Conservation (phyloP, 1,140 invertebrate species). For the Lepidurus arcticus region DNA sequence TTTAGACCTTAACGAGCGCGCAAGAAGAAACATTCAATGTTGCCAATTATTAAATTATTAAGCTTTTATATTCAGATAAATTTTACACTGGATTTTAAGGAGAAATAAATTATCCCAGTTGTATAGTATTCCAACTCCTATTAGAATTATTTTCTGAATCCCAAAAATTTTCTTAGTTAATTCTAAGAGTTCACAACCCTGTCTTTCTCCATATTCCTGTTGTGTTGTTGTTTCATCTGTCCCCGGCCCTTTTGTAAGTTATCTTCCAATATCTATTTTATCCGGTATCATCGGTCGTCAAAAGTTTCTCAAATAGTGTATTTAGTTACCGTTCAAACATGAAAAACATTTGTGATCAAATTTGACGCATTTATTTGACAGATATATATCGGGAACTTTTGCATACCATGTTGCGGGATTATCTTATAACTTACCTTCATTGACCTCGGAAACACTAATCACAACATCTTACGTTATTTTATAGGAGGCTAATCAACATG, state of each 20-base stretch:
- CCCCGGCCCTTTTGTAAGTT: slow-evolving; percentile 20
- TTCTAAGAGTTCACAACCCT: neutral
- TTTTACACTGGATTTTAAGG: too few species aligned
- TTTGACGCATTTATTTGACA: too few species aligned
- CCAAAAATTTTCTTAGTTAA: neutral
- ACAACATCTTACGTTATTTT: neutral
- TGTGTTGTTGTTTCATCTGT: slow-evolving; percentile 22
- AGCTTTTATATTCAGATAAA: neutral
- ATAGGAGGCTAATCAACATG: slow-evolving; percentile 55
- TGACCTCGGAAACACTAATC: neutral
- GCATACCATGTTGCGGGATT: neutral
- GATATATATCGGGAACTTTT: neutral
- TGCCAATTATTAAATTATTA: neutral
- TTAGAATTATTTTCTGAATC: too few species aligned
- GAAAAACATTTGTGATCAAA: too few species aligned
- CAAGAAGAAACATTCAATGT: neutral
- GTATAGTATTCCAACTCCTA: too few species aligned
- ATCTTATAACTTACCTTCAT: neutral
- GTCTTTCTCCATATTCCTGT: slow-evolving; percentile 11
- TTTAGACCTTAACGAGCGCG: neutral
- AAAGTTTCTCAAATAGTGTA: neutral
- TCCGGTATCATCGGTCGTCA: neutral
- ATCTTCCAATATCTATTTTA: neutral
- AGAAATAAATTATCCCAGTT: too few species aligned
- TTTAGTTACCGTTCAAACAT: neutral